Base-by-base conservation (phyloP, 1,140 invertebrate genomes). In the Neotoxoptera formosana region DNA sequence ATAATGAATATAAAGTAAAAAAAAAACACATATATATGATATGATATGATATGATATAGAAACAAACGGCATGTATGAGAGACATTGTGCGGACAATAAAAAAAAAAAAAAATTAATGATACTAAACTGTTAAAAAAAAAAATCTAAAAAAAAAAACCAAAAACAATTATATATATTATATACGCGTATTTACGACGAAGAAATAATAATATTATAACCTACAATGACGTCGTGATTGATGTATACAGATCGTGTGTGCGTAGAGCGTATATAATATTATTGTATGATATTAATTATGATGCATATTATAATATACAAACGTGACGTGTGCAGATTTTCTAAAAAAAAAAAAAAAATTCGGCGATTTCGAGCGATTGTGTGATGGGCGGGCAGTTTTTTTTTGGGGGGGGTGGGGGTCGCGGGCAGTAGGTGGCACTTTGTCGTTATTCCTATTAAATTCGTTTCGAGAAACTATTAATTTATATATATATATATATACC, bases 71-170 rank as follows among this genome's bases (percentile, higher is more conserved):
- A 83, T 47, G 76, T 83, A 83, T 51, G 84, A 92, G 36, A 53
- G 51, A 53, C 88, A 56, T 51, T 83, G 91, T 83, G 90, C 90
- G 47, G 91, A 92, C 91, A 92, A 92, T 92, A 92, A 91, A 91
- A 92, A 36, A 81, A 81, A 23, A n/a, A 81, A 81, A 23, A n/a
- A 76, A 30, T 67, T 67, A 67, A 89, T 36, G 48, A 36, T 89
- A 53, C n/a, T n/a, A 4, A 2, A 17, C 60, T 76, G 60, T n/a
- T 76, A 17, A 76, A 51, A 36, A 89, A 67, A 67, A 90, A 56
- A 56, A 36, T 23, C 0, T 21, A 67, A 67, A 90, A 41, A 56
- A 36, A 34, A 60, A 41, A 60, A 11, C 30, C n/a, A n/a, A 47
- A 76, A 91, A 47, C 67, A 67, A 60, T 60, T 67, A 41, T 45